Conservation (phyloP, 2,888 invertebrate species). For the Melipona bicolor region DNA sequence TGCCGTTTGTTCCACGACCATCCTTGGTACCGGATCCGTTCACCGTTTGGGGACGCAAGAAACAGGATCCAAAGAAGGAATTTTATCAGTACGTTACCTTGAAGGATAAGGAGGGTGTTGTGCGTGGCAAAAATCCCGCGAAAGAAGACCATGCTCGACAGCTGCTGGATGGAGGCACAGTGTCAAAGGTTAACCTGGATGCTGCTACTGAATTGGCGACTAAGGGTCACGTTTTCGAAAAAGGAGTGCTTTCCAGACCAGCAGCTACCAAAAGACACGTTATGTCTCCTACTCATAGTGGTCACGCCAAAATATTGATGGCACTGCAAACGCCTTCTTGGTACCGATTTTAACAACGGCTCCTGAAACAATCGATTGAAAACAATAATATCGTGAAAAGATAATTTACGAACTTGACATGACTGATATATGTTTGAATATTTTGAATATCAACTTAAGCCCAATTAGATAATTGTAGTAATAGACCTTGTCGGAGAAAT, state of each 20-base stretch:
- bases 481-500: too few relatives aligned
- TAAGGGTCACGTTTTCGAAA: constrained; percentile 81
- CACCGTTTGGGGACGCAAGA: constrained; percentile 92
- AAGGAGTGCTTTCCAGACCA: constrained; percentile 80
- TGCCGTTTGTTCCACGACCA: constrained; percentile 94
- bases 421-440: constrained; percentile 31
- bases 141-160: constrained; percentile 81
- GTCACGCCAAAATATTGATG: constrained; percentile 81
- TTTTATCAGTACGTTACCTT: constrained; percentile 82
- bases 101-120: constrained; percentile 78
- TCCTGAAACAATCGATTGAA: not conserved
- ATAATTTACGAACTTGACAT: not conserved
- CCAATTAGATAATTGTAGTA: too few relatives aligned
- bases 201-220: constrained; percentile 81
- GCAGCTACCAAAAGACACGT: constrained; percentile 76
- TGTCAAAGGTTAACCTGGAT: constrained; percentile 81
- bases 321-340: constrained; percentile 82
- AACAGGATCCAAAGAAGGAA: constrained; percentile 81
- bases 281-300: constrained; percentile 75
- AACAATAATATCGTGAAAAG: not conserved
- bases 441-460: not conserved
- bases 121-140: constrained; percentile 79
- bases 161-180: constrained; percentile 80
- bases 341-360: constrained; percentile 79
- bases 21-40: constrained; percentile 93